A percentile compares a stretch with the other conserved stretches of the same genome.
Conservation (phyloP, 1,140 invertebrate genomes). For the Euura saliciscinereae region DNA sequence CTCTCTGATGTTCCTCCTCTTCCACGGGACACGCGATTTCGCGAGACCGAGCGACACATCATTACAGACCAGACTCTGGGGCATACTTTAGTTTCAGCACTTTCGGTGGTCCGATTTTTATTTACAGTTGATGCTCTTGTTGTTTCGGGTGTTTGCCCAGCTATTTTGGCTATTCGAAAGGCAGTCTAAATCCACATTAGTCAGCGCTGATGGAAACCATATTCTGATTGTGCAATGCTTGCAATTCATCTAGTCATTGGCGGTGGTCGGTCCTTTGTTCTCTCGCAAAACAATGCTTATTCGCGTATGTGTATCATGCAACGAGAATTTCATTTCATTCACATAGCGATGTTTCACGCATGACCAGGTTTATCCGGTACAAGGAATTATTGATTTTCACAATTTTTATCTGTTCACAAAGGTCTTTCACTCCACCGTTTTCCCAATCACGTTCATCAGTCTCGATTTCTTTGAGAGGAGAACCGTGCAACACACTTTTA, state of each 20-base stretch:
- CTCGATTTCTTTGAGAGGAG: background rate
- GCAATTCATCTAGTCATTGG: too few species aligned
- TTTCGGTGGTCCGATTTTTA: too few species aligned
- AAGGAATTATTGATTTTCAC: background rate
- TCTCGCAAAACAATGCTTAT: too few species aligned
- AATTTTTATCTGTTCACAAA: conserved; percentile 1
- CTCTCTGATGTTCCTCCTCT: background rate
- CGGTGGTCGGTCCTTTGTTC: too few species aligned
- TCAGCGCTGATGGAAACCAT: too few species aligned
- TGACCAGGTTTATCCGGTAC: background rate
- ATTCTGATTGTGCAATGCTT: too few species aligned
- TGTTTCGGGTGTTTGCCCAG: background rate
- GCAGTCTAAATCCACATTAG: too few species aligned
- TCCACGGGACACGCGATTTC: background rate
- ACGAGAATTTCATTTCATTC: too few species aligned
- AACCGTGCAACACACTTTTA: background rate
- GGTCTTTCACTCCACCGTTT: background rate
- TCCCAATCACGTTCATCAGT: background rate
- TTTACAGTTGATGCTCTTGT: background rate
- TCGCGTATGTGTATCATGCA: too few species aligned
- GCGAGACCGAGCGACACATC: background rate
- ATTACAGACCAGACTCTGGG: background rate
- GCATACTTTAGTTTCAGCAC: background rate
- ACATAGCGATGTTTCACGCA: background rate
- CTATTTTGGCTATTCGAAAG: too few species aligned